Percentiles rank a stretch among this genome's conserved stretches.
Conservation (phyloP, 2,113 vertebrate species). For the Paramisgurnus dabryanus region DNA sequence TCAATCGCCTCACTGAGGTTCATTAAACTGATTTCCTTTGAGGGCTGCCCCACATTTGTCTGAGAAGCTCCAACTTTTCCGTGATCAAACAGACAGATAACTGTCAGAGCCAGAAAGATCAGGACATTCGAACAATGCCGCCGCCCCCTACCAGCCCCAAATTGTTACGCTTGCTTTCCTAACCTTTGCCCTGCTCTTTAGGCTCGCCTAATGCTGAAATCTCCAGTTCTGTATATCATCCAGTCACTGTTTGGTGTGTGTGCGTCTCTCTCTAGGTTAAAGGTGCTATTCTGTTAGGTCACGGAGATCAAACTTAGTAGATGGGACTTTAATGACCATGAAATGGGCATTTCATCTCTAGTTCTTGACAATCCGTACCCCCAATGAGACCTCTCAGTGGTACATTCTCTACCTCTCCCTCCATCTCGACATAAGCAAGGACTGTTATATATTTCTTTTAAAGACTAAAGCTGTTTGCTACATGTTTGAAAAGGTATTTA, state of each 20-base stretch:
- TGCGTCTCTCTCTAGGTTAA: conserved; percentile 29
- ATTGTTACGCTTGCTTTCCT: conserved; percentile 22
- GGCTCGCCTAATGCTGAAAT: conserved; percentile 16
- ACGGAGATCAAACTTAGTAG: conserved; percentile 7
- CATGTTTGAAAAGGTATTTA: not conserved
- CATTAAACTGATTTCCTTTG: conserved; percentile 48
- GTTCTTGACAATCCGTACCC: not conserved
- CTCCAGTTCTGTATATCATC: conserved; percentile 1
- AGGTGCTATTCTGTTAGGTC: conserved; percentile 36
- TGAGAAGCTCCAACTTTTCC: conserved; percentile 18
- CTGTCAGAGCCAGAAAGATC: conserved; percentile 35
- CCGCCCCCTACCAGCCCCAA: not conserved
- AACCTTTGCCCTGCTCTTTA: conserved; percentile 41
- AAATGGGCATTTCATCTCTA: conserved; percentile 36
- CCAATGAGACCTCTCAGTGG: conserved; percentile 44
- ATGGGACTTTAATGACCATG: conserved; percentile 37
- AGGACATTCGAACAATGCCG: conserved; percentile 34
- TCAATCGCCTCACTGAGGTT: conserved; percentile 27
- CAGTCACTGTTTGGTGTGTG: not conserved
- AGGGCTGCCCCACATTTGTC: conserved; percentile 47
- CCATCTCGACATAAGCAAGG: conserved; percentile 17
- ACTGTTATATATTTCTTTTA: not conserved
- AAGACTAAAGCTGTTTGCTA: not conserved
- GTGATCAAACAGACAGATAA: conserved; percentile 54
- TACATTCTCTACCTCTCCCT: conserved; percentile 39